A percentile compares a stretch with the other conserved stretches of the same genome.
Evolutionary conservation across 2,888 invertebrate species (phyloP).

Genomic region (Eurois occulta): DNA sequence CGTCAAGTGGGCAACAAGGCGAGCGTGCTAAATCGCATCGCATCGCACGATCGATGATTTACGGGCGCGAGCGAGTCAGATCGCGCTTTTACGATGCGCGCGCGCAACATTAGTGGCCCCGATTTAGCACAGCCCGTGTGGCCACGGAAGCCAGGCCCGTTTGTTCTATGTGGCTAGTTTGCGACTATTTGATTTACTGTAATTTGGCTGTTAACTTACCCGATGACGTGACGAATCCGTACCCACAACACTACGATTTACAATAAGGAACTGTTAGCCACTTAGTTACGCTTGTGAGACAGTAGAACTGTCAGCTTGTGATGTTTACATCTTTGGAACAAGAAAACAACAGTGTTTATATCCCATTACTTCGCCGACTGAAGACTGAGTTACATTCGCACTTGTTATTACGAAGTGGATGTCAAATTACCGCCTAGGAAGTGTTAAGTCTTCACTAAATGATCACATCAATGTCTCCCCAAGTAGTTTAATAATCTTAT

Average conservation of each 20-base stretch:
- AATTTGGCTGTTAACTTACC: constrained; percentile 74
- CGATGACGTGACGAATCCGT: constrained; percentile 67
- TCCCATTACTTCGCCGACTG: constrained; percentile 51
- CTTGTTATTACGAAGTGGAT: constrained; percentile 32
- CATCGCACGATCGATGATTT: constrained; percentile 86
- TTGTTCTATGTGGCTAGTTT: constrained; percentile 76
- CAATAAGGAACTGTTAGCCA: constrained; percentile 66
- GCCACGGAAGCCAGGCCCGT: constrained; percentile 76
- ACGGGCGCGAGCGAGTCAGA: constrained; percentile 81
- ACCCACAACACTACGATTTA: constrained; percentile 62
- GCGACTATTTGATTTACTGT: constrained; percentile 78
- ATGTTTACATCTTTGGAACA: constrained; percentile 60
- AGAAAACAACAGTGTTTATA: constrained; percentile 61
- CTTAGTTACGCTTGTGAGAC: constrained; percentile 59
- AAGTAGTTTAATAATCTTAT: neutral
- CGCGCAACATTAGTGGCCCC: constrained; percentile 70
- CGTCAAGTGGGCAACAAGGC: constrained; percentile 63
- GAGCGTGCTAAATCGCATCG: constrained; percentile 82
- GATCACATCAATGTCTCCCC: neutral
- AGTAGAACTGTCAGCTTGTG: constrained; percentile 62
- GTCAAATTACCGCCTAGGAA: constrained; percentile 33
- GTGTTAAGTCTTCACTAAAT: constrained; percentile 4
- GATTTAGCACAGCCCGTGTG: constrained; percentile 82
- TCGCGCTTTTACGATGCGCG: constrained; percentile 80
- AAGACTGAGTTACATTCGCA: constrained; percentile 27